These are phyloP conservation scores for Drosophila guanche DNA, from an alignment of 1,140 invertebrate species.

Conservation along the genomic window DNA sequence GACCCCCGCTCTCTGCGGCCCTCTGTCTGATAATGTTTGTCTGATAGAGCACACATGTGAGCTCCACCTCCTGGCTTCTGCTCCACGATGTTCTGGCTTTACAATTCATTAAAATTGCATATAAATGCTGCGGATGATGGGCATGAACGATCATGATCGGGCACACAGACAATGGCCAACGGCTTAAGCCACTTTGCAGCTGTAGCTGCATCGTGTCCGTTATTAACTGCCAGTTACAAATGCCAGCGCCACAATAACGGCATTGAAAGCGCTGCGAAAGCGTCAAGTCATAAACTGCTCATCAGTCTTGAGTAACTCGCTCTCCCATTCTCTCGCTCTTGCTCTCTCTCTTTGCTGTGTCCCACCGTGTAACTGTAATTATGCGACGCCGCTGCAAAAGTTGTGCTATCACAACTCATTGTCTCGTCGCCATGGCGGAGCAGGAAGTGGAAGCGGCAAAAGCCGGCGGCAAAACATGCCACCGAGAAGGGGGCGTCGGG, in stretches of 20 bases:
- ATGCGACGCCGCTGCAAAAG: conserved; percentile 70
- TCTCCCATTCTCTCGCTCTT: too few relatives aligned
- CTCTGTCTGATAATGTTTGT: conserved; percentile 45
- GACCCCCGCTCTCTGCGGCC: too few relatives aligned
- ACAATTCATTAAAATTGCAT: conserved; percentile 75
- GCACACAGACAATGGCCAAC: conserved; percentile 20
- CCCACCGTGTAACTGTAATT: conserved; percentile 55
- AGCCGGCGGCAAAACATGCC: conserved; percentile 66
- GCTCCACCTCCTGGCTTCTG: neutral
- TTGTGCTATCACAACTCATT: conserved; percentile 78
- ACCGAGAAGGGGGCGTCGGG: conserved; percentile 17
- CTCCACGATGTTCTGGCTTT: conserved; percentile 55
- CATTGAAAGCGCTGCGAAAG: conserved; percentile 74
- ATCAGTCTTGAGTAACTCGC: conserved; percentile 62
- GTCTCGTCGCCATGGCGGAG: conserved; percentile 51
- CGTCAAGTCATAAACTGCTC: conserved; percentile 81
- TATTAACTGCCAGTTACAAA: conserved; percentile 77
- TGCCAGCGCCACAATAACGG: conserved; percentile 51
- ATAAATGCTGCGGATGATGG: conserved; percentile 46
- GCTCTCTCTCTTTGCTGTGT: neutral
- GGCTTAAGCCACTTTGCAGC: conserved; percentile 61
- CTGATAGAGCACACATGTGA: conserved; percentile 30
- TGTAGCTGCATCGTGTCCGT: conserved; percentile 14
- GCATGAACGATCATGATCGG: too few relatives aligned
- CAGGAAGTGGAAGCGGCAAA: conserved; percentile 68